Percentiles rank a stretch among this genome's conserved stretches.
These are phyloP conservation scores for Lepilemur ruficaudatus DNA, from an alignment of 2,797 vertebrate species.

Conservation along the genomic window DNA sequence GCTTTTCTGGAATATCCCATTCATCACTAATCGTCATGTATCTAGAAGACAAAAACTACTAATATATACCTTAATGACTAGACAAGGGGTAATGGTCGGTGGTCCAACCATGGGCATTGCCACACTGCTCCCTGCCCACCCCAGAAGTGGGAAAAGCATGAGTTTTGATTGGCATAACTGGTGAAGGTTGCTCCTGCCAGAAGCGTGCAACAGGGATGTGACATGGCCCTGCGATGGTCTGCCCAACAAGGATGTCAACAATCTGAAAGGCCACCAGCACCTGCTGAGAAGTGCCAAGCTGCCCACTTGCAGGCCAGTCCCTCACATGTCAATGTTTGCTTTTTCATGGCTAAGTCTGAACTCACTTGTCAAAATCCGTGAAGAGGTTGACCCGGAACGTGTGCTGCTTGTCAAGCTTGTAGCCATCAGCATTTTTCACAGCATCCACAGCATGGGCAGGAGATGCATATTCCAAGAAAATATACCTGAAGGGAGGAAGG, in stretches of 20 bases:
- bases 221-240: fast-evolving
- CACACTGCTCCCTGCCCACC: not conserved
- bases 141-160: fast-evolving
- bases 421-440: slow-evolving; percentile 95
- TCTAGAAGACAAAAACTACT: slow-evolving; percentile 80
- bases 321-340: fast-evolving
- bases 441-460: slow-evolving; percentile 95
- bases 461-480: slow-evolving; percentile 95
- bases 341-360: not conserved
- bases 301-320: fast-evolving
- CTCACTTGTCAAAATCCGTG: slow-evolving; percentile 98
- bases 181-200: not conserved
- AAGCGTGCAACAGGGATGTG: not conserved
- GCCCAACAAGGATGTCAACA: not conserved
- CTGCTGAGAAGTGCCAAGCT: not conserved
- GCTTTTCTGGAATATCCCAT: slow-evolving; percentile 98
- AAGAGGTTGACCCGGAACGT: slow-evolving; percentile 98
- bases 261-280: no score
- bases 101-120: not conserved
- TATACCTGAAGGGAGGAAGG: slow-evolving; percentile 86
- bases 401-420: slow-evolving; percentile 98
- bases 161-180: fast-evolving
- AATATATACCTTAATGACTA: not conserved
- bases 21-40: slow-evolving; percentile 98
- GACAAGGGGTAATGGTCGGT: no score